Conservation (phyloP, 2,113 vertebrate species). For the Ptilonorhynchus violaceus region DNA sequence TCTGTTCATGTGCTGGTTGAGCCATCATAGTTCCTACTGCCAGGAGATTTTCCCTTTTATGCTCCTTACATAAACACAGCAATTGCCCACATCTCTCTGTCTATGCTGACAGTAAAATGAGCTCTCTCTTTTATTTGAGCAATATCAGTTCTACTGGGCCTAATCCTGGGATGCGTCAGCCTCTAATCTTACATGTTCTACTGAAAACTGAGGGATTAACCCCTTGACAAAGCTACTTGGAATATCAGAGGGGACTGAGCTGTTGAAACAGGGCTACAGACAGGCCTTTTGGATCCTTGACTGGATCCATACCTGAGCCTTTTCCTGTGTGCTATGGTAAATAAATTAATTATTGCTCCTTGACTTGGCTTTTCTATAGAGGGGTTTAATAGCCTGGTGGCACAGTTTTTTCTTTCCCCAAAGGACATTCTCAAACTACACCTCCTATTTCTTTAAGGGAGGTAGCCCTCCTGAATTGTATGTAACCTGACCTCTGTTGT, state of each 20-base stretch:
- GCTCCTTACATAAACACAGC: background rate
- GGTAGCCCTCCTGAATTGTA: background rate
- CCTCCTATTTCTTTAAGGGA: background rate
- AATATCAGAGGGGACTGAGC: background rate
- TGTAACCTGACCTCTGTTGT: background rate
- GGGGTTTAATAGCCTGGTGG: background rate
- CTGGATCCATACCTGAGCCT: background rate
- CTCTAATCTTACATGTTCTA: background rate
- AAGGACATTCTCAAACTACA: background rate
- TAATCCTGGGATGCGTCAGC: background rate
- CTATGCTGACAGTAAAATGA: background rate
- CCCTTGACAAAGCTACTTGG: background rate
- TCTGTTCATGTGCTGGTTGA: background rate
- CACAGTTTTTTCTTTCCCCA: background rate
- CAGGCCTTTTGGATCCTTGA: background rate
- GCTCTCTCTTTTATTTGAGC: background rate
- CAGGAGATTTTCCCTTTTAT: background rate
- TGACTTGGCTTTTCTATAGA: background rate
- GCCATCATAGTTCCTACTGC: background rate
- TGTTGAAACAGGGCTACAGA: background rate
- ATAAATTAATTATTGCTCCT: background rate
- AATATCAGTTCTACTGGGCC: background rate
- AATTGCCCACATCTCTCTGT: background rate
- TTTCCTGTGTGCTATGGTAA: background rate
- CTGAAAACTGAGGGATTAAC: background rate